Evolutionary conservation across 2,113 vertebrate species (phyloP), one percentile per base, ranked within the genome.

Genomic region (Tragelaphus scriptus): DNA sequence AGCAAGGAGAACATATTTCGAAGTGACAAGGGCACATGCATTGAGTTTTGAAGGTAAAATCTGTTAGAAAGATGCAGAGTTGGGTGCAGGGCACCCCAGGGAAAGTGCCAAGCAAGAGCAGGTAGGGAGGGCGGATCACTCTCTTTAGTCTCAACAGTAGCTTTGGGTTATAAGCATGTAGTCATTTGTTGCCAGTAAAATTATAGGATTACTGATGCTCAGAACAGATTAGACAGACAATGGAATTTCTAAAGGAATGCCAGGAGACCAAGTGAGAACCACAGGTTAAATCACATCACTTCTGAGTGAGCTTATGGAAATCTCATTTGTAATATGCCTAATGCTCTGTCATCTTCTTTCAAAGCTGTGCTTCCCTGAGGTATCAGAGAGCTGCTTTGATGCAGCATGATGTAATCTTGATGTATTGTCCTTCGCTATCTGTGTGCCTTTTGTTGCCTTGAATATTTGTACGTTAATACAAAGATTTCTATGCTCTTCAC

Each of bases 391-490:
- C 21, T 21, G 8, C 90, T 75, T 85, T 84, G 92, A 97, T 94
- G 80, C 68, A 65, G 21, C 13, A 5, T 84, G 92, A 90, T 95
- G 80, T 81, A 56, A 85, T 97, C 68, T 63, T 53, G 80, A 61
- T 95, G 71, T 81, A 58, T 95, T 58, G 79, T 88, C 80, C 88
- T 96, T 94, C 47, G 53, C 85, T 63, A 65, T 86, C 68, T 36
- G 21, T 68, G 21, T 75, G 44, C 21, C 87, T 90, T 88, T 96
- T 89, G 84, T 91, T 89, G 93, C 30, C 32, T 14, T 32, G 79
- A 58, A 0, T 58, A 51, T 91, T 90, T 16, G 16, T 84, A 59
- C 59, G 5, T 87, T 92, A 80, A 90, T 85, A 91, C 30, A 59
- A 61, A 87, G 30, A 81, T 88, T 90, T 88, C 88, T 92, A 26